Evolutionary conservation across 2,113 vertebrate species (phyloP).

Genomic region (Prinia subflava): DNA sequence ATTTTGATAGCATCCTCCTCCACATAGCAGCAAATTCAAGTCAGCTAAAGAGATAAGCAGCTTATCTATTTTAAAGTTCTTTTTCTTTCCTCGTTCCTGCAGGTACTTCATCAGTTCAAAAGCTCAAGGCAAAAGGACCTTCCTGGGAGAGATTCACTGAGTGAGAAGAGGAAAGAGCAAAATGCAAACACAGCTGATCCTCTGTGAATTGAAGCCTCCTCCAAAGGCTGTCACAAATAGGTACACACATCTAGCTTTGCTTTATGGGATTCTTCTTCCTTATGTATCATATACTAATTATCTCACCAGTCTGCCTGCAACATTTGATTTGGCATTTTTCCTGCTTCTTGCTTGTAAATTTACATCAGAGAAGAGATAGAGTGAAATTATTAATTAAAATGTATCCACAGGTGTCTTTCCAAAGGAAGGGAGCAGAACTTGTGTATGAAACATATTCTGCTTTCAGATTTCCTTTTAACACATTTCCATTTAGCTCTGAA

Average conservation of each 20-base stretch:
- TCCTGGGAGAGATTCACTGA: neutral
- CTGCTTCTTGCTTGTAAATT: neutral
- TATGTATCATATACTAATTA: neutral
- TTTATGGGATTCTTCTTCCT: neutral
- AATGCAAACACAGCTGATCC: slow-evolving; percentile 17
- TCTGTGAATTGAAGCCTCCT: neutral
- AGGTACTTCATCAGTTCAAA: slow-evolving; percentile 40
- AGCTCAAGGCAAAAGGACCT: neutral
- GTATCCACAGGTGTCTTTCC: slow-evolving; percentile 2
- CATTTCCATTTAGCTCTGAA: neutral
- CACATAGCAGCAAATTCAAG: slow-evolving; percentile 16
- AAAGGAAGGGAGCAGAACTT: neutral
- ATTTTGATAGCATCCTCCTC: slow-evolving; percentile 31
- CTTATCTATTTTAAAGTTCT: slow-evolving; percentile 45
- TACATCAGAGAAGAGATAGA: neutral
- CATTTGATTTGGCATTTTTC: slow-evolving; percentile 9
- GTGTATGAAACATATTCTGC: fast-evolving
- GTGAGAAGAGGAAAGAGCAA: neutral
- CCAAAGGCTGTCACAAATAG: neutral
- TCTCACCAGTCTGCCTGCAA: neutral
- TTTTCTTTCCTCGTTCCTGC: neutral
- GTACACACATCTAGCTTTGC: neutral
- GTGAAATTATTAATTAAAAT: slow-evolving; percentile 24
- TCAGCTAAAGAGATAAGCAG: slow-evolving; percentile 33
- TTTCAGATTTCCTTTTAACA: neutral